These are phyloP conservation scores for Martes martes DNA, from an alignment of 2,113 vertebrate genomes.

Conservation along the genomic window DNA sequence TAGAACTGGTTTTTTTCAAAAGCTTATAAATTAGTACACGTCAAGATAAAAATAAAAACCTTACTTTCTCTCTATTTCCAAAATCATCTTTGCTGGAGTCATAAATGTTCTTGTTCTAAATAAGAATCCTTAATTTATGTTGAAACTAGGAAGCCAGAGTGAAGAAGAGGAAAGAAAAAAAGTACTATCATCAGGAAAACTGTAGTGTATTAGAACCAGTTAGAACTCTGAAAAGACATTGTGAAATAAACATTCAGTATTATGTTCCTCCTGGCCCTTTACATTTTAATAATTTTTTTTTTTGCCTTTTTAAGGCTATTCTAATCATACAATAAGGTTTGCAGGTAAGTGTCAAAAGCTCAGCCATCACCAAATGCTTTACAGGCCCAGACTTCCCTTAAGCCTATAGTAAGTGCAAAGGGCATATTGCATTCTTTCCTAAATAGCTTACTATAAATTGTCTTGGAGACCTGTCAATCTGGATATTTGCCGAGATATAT, in stretches of 20 bases:
- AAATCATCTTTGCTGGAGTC: not conserved
- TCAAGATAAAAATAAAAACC: not conserved
- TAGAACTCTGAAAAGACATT: not conserved
- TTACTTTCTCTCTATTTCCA: not conserved
- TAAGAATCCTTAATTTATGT: not conserved
- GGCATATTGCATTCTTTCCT: not conserved
- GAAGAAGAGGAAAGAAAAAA: not conserved
- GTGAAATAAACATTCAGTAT: not conserved
- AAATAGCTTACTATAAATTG: slow-evolving; percentile 51
- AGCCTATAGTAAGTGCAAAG: slow-evolving; percentile 9
- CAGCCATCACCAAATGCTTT: slow-evolving; percentile 23
- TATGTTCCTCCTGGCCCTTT: not conserved
- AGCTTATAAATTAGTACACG: not conserved
- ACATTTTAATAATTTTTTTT: not conserved
- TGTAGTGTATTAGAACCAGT: not conserved
- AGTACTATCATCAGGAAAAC: not conserved
- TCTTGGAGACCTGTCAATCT: slow-evolving; percentile 42
- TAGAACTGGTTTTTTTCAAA: not conserved
- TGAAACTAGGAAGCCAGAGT: not conserved
- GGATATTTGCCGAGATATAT: slow-evolving; percentile 38
- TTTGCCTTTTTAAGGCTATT: not conserved
- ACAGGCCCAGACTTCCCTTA: not conserved
- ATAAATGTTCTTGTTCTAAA: not conserved
- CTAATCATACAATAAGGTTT: not conserved
- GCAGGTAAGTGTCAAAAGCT: slow-evolving; percentile 26